Percentiles rank a stretch among this genome's conserved stretches.
Conservation (phyloP, 2,888 invertebrate genomes). For the Polymixis flavicincta region DNA sequence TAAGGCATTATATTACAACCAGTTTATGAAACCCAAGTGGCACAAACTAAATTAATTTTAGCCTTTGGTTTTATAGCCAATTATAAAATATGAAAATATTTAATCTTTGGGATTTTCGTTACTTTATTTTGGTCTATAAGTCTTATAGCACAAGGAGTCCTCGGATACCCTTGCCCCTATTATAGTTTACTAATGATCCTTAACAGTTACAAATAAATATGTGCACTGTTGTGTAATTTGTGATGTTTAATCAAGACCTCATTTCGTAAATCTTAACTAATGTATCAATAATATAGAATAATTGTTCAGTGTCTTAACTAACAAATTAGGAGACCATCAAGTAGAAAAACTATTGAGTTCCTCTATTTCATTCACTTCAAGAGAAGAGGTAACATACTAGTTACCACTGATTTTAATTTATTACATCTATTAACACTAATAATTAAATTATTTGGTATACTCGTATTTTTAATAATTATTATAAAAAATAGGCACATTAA, state of each 20-base stretch:
- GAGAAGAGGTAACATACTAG: conserved; percentile 46
- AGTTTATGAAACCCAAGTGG: conserved; percentile 84
- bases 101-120: conserved; percentile 75
- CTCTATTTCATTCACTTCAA: conserved; percentile 49
- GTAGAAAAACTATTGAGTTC: conserved; percentile 63
- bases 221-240: conserved; percentile 72
- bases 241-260: conserved; percentile 73
- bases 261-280: conserved; percentile 63
- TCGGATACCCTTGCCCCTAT: conserved; percentile 44
- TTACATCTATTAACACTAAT: conserved; percentile 65
- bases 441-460: conserved; percentile 86
- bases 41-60: conserved; percentile 79
- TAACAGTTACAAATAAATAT: conserved; percentile 69
- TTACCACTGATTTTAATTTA: conserved; percentile 56
- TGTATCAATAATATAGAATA: conserved; percentile 63
- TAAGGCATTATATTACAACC: conserved; percentile 81
- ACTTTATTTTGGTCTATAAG: conserved; percentile 67
- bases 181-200: conserved; percentile 56
- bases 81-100: conserved; percentile 71
- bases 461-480: conserved; percentile 75
- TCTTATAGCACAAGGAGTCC: conserved; percentile 57
- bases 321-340: conserved; percentile 78
- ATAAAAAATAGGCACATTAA: conserved; percentile 86
- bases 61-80: conserved; percentile 88
- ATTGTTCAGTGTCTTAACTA: conserved; percentile 81